Evolutionary conservation across 2,113 vertebrate species (phyloP).

Genomic region (Setophaga coronata): DNA sequence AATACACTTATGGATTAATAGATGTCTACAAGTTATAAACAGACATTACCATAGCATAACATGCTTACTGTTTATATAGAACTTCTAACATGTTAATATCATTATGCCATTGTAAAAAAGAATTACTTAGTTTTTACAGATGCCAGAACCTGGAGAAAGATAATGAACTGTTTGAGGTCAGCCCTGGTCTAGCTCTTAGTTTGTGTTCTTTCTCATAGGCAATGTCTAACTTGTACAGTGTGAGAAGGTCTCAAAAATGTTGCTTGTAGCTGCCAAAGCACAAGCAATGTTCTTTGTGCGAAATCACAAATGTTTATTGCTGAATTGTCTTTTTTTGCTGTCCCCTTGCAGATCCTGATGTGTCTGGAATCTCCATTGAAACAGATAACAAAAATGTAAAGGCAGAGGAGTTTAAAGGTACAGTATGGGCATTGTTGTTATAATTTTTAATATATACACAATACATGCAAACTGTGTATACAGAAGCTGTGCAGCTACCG

Average conservation of each 20-base stretch:
- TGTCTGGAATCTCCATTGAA: conserved; percentile 65
- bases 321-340: conserved; percentile 37
- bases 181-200: not conserved
- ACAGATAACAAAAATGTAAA: conserved; percentile 69
- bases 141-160: not conserved
- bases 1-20: not conserved
- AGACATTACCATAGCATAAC: not conserved
- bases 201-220: not conserved
- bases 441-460: not conserved
- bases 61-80: not conserved
- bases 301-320: not conserved
- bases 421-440: not conserved
- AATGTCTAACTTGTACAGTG: not conserved
- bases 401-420: conserved; percentile 80
- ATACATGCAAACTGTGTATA: not conserved
- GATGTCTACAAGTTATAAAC: not conserved
- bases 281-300: no score
- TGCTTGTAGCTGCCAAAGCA: not conserved
- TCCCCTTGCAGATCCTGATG: conserved; percentile 68
- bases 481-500: not conserved
- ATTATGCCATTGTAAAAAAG: not conserved
- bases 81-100: not conserved
- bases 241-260: not conserved
- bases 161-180: not conserved
- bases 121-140: not conserved